Percentiles rank a stretch among this genome's conserved stretches.
These are phyloP conservation scores for Troglohyphantes excavatus DNA, from an alignment of 2,888 invertebrate genomes.

Conservation along the genomic window DNA sequence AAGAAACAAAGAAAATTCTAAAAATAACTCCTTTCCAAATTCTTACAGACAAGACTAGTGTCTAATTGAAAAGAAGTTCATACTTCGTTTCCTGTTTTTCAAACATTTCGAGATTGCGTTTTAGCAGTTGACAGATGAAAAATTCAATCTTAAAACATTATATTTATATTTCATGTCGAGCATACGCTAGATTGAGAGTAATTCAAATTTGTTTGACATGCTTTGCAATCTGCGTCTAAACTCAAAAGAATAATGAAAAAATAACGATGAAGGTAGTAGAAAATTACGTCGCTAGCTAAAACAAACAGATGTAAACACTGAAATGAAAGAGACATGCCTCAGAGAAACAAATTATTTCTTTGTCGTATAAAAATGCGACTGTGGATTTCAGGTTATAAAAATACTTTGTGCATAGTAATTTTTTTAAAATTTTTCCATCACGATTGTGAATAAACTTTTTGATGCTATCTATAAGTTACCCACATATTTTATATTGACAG, in stretches of 20 bases:
- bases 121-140: too few relatives aligned
- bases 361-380: neutral
- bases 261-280: neutral
- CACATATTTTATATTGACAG: too few relatives aligned
- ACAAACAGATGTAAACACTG: neutral
- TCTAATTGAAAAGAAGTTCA: too few relatives aligned
- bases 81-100: too few relatives aligned
- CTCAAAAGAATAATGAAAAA: neutral
- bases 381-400: neutral
- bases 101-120: too few relatives aligned
- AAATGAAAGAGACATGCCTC: neutral
- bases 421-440: too few relatives aligned
- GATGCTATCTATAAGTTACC: too few relatives aligned
- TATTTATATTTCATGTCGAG: neutral
- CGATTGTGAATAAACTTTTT: too few relatives aligned
- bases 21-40: too few relatives aligned
- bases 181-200: neutral
- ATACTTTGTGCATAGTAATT: neutral
- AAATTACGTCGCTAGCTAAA: neutral
- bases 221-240: neutral
- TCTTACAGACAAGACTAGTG: too few relatives aligned
- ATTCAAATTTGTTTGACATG: neutral
- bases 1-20: too few relatives aligned
- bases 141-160: too few relatives aligned
- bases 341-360: neutral